phyloP scores from a whole-genome alignment of 2,888 invertebrate genomes.

The Epicampocera succincta region DNA sequence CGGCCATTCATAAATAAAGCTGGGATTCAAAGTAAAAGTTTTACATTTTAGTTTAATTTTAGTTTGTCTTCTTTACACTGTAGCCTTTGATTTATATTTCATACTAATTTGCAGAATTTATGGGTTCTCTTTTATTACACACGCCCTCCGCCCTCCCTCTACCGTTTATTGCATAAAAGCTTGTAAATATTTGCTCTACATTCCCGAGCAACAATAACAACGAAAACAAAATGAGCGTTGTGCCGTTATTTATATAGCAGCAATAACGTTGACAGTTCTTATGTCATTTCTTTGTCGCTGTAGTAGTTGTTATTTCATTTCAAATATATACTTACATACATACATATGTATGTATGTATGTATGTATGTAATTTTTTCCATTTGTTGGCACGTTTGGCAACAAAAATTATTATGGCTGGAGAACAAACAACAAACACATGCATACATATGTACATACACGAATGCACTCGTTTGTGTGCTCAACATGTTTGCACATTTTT shows the following conservation, averaged over 20 bases:
- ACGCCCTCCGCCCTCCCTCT: too few species aligned
- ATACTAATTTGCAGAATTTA: conserved; percentile 15
- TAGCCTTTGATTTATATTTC: background rate
- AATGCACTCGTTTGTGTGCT: too few species aligned
- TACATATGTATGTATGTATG: too few species aligned
- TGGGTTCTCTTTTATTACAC: background rate
- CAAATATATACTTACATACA: too few species aligned
- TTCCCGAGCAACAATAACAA: conserved; percentile 30
- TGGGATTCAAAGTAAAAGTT: too few species aligned
- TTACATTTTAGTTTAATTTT: too few species aligned
- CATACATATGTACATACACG: too few species aligned
- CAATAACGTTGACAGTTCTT: conserved; percentile 65
- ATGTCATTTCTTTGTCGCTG: conserved; percentile 46
- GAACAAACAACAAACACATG: conserved; percentile 23
- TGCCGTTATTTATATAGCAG: conserved; percentile 63
- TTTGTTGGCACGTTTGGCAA: conserved; percentile 64
- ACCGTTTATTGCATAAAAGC: conserved; percentile 12
- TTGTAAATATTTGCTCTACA: conserved; percentile 61
- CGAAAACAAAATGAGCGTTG: conserved; percentile 13
- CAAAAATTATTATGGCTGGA: conserved; percentile 35
- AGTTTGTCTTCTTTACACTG: too few species aligned
- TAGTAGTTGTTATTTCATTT: conserved; percentile 6
- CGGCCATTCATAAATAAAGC: too few species aligned
- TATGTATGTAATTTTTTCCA: conserved; percentile 14
- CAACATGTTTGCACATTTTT: conserved; percentile 9